Evolutionary conservation across 2,113 vertebrate genomes (phyloP).

Genomic region (Coreoperca whiteheadi): DNA sequence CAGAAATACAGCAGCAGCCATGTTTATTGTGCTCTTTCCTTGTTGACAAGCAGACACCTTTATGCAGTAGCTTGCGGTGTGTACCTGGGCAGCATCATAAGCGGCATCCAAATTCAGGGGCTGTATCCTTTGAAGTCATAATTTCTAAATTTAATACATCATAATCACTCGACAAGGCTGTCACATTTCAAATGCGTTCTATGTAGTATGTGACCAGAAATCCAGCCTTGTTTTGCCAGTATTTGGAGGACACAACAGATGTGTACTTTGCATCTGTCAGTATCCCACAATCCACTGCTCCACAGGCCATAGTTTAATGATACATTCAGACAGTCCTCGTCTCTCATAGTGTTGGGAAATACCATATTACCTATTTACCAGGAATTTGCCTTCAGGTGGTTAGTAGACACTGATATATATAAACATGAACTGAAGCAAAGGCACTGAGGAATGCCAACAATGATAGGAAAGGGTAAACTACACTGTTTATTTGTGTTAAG

Average conservation of each 20-base stretch:
- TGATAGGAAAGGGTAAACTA: background rate
- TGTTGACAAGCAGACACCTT: conserved; percentile 12
- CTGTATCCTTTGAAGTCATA: conserved; percentile 17
- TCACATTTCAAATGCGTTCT: conserved; percentile 8
- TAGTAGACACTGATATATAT: background rate
- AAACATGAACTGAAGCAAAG: background rate
- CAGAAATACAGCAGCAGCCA: conserved; percentile 16
- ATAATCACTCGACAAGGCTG: conserved; percentile 4
- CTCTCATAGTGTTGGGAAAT: background rate
- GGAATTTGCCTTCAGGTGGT: background rate
- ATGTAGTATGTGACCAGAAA: background rate
- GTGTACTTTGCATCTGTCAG: background rate
- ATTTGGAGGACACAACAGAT: conserved; percentile 1
- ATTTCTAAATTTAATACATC: conserved; percentile 9
- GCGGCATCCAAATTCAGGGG: background rate
- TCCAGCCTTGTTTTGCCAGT: background rate
- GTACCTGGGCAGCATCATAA: conserved; percentile 8
- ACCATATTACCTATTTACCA: background rate
- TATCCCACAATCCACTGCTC: background rate
- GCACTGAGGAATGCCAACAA: background rate
- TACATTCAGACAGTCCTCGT: background rate
- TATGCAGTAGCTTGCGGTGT: background rate
- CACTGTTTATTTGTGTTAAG: background rate
- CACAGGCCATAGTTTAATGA: background rate
- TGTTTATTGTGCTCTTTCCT: background rate